Evolutionary conservation across 1,140 invertebrate species (phyloP), one percentile per base, ranked within the genome.

Genomic region (Diachasma alloeum): DNA sequence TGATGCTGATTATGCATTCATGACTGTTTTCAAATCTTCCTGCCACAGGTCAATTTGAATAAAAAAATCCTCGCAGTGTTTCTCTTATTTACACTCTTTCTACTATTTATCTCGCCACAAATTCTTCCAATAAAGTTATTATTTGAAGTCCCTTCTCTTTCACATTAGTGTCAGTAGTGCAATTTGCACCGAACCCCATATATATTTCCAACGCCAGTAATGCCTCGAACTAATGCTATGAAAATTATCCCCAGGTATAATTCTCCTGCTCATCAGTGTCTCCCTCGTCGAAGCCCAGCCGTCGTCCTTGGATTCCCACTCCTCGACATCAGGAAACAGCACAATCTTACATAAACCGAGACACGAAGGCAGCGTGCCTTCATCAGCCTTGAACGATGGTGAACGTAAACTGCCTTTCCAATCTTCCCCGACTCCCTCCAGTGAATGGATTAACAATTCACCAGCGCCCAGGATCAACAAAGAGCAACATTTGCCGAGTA

Each of bases 191-290:
- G n/a, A n/a, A n/a, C n/a, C n/a, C n/a, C n/a, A n/a, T n/a, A n/a
- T n/a, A n/a, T n/a, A n/a, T n/a, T 31, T 31, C 31, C 31, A 31
- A 31, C 6, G 2, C 6, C 31, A 31, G 31, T 3, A 31, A 31
- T 31, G 31, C 0, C 15, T 53, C 4, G 48, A 53, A 53, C 15
- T 53, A 53, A 17, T 19, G 31, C 31, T 31, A 26, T 63, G 59
- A 24, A 63, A 26, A 66, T 78, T 44, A 0, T 78, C 84, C 82
- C 1, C 79, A 87, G 86, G 79, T 19, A 42, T 83, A 11, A 73
- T 83, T 42, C 70, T 87, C 74, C 68, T 87, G 67, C 68, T 85
- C 46, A 81, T 72, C 56, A 76, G 76, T 78, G 79, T 44, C 63
- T 44, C 53, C 4, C 17, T 77, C 15, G 81, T 79, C 0, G 67